A percentile compares a stretch with the other conserved stretches of the same genome.
These are phyloP conservation scores for Hydropsyche betteni DNA, from an alignment of 2,888 invertebrate species.

Conservation along the genomic window DNA sequence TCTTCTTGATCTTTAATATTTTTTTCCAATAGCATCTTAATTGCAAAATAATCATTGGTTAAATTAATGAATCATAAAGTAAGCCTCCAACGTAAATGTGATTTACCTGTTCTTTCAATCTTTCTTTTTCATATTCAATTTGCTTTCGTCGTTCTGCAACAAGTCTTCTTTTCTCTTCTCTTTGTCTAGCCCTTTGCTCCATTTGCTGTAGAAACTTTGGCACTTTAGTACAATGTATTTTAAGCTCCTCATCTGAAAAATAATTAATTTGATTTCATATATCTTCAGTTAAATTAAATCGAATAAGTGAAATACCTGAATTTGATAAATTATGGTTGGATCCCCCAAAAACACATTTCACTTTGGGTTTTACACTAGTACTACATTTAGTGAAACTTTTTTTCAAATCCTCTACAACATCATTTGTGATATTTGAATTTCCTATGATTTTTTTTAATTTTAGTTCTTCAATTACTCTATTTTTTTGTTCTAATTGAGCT, in stretches of 20 bases:
- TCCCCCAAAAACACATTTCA: slow-evolving; percentile 59
- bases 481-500: slow-evolving; percentile 75
- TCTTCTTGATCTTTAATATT: slow-evolving; percentile 70
- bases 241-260: slow-evolving; percentile 28
- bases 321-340: background rate
- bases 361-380: slow-evolving; percentile 67
- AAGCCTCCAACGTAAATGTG: background rate
- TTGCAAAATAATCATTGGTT: background rate
- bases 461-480: slow-evolving; percentile 76
- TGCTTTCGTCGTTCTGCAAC: slow-evolving; percentile 63
- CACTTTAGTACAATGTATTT: slow-evolving; percentile 65
- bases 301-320: background rate
- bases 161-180: slow-evolving; percentile 67
- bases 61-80: background rate
- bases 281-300: too few species aligned
- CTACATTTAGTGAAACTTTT: slow-evolving; percentile 67
- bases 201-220: slow-evolving; percentile 77
- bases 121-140: slow-evolving; percentile 63
- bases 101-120: slow-evolving; percentile 62
- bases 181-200: slow-evolving; percentile 75
- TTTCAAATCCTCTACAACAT: slow-evolving; percentile 67
- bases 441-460: slow-evolving; percentile 75
- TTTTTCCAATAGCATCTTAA: slow-evolving; percentile 62
- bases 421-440: slow-evolving; percentile 69
- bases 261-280: background rate